These are phyloP conservation scores for Drosophila nannoptera DNA, from an alignment of 1,140 invertebrate genomes.

Conservation along the genomic window DNA sequence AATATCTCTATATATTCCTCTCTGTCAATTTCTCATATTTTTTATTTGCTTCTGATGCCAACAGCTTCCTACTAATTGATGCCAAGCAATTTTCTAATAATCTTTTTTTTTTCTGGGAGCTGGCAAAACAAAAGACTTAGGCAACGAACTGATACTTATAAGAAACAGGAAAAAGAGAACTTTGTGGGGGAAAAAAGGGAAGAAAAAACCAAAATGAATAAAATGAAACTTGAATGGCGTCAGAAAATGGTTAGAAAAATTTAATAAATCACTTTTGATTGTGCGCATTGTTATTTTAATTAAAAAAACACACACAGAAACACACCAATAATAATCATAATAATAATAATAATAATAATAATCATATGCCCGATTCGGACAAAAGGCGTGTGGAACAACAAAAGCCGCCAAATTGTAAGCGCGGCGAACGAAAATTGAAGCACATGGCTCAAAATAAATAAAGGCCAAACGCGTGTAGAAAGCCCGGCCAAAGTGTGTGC, in stretches of 20 bases:
- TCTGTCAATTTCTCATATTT: too few species aligned
- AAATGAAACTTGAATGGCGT: constrained; percentile 26
- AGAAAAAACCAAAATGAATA: not conserved
- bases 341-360: constrained; percentile 41
- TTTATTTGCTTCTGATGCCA: not conserved
- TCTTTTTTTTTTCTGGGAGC: not conserved
- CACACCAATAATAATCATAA: constrained; percentile 30
- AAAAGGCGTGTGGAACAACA: constrained; percentile 47
- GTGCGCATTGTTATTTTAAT: constrained; percentile 70
- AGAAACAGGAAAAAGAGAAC: constrained; percentile 23
- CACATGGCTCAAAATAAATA: constrained; percentile 67
- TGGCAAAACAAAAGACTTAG: constrained; percentile 49
- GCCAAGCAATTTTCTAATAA: constrained; percentile 12
- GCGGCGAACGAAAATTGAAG: constrained; percentile 35
- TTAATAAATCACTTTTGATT: constrained; percentile 75
- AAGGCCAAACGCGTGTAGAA: constrained; percentile 15
- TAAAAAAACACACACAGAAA: constrained; percentile 44
- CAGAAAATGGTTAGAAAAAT: constrained; percentile 49
- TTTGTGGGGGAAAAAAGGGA: not conserved
- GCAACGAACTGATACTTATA: constrained; percentile 38
- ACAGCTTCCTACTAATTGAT: constrained; percentile 3
- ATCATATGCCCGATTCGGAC: constrained; percentile 51
- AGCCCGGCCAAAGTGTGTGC: not conserved
- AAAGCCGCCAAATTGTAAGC: constrained; percentile 48
- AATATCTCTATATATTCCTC: too few species aligned